Evolutionary conservation across 2,113 vertebrate genomes (phyloP).

Genomic region (Burhinus bistriatus): DNA sequence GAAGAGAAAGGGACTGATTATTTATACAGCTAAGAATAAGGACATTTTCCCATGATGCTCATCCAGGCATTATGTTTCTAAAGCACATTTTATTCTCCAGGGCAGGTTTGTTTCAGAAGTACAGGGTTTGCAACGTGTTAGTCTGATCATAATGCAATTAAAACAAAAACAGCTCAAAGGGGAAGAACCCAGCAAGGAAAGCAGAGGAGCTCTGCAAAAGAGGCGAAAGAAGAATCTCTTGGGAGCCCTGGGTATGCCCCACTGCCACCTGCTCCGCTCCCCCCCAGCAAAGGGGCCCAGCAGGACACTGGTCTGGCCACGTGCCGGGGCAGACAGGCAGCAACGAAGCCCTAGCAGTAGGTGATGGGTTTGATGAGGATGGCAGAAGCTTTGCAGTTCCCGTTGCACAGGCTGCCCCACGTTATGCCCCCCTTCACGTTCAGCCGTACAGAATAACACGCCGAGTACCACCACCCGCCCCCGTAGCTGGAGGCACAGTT

Average conservation of each 20-base stretch:
- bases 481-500: background rate
- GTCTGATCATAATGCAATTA: background rate
- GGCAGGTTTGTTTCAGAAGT: background rate
- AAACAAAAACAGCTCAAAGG: background rate
- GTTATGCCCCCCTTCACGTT: background rate
- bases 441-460: background rate
- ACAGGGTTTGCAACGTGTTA: background rate
- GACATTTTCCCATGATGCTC: background rate
- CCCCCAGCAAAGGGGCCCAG: background rate
- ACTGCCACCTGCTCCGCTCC: accelerated
- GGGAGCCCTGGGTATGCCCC: background rate
- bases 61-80: background rate
- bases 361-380: background rate
- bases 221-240: background rate
- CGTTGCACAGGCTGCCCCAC: background rate
- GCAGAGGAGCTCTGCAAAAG: background rate
- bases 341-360: background rate
- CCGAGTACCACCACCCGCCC: conserved; percentile 36
- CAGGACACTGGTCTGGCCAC: no score
- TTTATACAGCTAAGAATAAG: background rate
- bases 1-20: background rate
- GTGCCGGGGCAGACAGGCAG: background rate
- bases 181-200: background rate
- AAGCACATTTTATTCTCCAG: background rate
- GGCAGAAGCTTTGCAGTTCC: conserved; percentile 1